These are phyloP conservation scores for Pollenia griseotomentosa DNA, from an alignment of 2,888 invertebrate genomes.

Conservation along the genomic window DNA sequence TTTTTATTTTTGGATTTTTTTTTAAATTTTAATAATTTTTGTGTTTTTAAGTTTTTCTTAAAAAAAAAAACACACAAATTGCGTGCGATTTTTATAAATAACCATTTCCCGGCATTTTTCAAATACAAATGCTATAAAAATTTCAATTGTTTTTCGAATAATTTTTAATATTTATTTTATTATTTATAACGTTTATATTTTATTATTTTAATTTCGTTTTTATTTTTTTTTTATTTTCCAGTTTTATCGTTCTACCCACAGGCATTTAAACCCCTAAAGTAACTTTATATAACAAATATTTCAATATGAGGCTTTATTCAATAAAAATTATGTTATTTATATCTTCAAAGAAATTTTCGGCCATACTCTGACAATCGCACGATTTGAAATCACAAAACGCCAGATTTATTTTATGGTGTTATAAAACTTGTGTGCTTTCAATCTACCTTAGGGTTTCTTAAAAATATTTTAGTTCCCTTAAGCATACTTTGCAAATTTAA, in stretches of 20 bases:
- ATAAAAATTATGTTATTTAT: background rate
- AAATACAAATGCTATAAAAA: slow-evolving; percentile 40
- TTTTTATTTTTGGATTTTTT: background rate
- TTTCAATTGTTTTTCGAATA: background rate
- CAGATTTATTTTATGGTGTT: too few relatives aligned
- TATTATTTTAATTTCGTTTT: background rate
- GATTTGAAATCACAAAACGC: too few relatives aligned
- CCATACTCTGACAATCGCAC: too few relatives aligned
- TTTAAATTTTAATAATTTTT: background rate
- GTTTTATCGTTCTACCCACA: background rate
- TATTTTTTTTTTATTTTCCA: slow-evolving; percentile 1
- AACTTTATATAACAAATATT: background rate
- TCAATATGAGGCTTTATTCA: background rate
- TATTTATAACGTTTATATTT: background rate
- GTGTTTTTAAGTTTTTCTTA: background rate
- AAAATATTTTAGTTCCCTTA: too few relatives aligned
- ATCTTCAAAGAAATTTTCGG: too few relatives aligned
- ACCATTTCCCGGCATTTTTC: slow-evolving; percentile 43
- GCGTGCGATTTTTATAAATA: background rate
- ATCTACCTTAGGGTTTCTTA: too few relatives aligned
- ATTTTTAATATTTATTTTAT: too few relatives aligned
- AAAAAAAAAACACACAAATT: slow-evolving; percentile 1
- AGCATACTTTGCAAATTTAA: too few relatives aligned
- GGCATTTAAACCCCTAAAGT: background rate
- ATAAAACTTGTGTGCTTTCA: too few relatives aligned